A percentile compares a stretch with the other conserved stretches of the same genome.
Evolutionary conservation across 2,888 invertebrate genomes (phyloP).

Genomic region (Sesia bembeciformis): DNA sequence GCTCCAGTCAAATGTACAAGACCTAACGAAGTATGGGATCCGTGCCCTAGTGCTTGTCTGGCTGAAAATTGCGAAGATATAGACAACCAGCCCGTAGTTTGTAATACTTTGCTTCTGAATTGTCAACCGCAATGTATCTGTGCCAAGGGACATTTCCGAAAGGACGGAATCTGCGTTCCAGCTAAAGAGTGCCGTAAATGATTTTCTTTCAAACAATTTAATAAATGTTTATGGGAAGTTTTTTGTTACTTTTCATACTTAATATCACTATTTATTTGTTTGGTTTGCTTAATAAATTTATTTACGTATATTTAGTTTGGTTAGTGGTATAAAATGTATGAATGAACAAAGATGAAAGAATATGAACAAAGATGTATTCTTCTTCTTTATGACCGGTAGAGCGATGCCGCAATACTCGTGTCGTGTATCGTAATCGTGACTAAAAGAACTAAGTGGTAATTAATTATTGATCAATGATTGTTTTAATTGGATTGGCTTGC

Average conservation of each 20-base stretch:
- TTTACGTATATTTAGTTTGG: no score
- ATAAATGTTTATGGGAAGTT: neutral
- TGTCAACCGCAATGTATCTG: constrained; percentile 34
- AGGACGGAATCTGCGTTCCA: constrained; percentile 19
- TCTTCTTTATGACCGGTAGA: no score
- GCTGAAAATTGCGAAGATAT: constrained; percentile 26
- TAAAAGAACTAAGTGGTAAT: no score
- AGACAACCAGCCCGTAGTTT: constrained; percentile 12
- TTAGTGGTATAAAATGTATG: no score
- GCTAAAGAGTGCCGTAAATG: constrained; percentile 17
- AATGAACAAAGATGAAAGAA: no score
- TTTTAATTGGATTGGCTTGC: no score
- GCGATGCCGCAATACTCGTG: no score
- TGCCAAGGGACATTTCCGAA: constrained; percentile 20
- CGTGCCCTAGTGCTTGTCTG: constrained; percentile 25
- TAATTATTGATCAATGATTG: no score
- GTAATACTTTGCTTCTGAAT: constrained; percentile 25
- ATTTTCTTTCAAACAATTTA: neutral
- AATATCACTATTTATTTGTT: neutral
- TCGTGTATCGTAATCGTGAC: no score
- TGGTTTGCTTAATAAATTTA: no score
- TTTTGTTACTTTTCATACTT: neutral
- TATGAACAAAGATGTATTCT: no score
- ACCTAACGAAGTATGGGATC: constrained; percentile 23
- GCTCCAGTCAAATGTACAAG: constrained; percentile 29